Base-by-base conservation (phyloP, 2,797 vertebrate species). In the Centropyge bicolor region DNA sequence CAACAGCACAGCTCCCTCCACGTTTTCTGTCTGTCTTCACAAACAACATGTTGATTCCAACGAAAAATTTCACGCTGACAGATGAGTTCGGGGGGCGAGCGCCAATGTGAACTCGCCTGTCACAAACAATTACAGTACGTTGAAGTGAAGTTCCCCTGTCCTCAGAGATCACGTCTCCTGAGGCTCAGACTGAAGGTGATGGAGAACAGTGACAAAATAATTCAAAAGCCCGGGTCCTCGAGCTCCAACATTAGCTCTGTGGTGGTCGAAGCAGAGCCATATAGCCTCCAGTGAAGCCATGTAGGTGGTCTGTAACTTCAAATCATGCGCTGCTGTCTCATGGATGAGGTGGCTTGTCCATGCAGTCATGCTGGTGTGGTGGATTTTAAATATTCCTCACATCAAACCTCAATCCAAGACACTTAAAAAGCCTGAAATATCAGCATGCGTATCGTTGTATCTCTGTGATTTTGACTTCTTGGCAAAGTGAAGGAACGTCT, bases 61-160 rank as follows among this genome's bases (percentile, higher is more conserved):
- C 56, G 52, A 52, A 69, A 71, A 85, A 73, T 76, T 45, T 82
- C 51, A 81, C n/a, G 27, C 75, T 83, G 80, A 80, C 82, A 87
- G 78, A 80, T 63, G 54, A 70, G 86, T 91, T 90, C 88, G 61
- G 51, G 70, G 81, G 74, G 52, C 55, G 62, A 78, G 63, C 76
- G 56, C 59, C 63, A 74, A 86, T 71, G 80, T 87, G 78, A 88
- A 85, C 85, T 78, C 35, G 57, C 72, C 68, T 89, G 90, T 93
- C 93, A 92, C 72, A 85, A 88, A 80, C 69, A 76, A 91, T 93
- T 90, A 91, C 54, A 73, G 27, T 31, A 31, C 4, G 27, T 38
- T 56, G 72, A 59, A 74, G 63, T 73, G 54, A 84, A 76, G 69
- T 63, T 49, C 48, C 65, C 68, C 65, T 60, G 79, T 76, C 85